These are phyloP conservation scores for Brachionus plicatilis DNA, from an alignment of 1,140 invertebrate genomes.

Conservation along the genomic window DNA sequence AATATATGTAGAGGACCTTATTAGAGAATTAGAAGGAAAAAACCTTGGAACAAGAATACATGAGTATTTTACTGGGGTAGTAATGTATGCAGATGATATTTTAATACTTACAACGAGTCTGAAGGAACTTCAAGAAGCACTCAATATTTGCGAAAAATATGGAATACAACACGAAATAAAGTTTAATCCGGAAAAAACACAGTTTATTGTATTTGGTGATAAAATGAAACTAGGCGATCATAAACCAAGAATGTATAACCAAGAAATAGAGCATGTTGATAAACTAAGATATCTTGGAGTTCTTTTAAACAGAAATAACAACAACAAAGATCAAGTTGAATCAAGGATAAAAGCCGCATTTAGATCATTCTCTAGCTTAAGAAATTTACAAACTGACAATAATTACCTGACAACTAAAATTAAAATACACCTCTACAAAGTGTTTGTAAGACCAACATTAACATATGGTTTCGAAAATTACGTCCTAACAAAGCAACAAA, in stretches of 20 bases:
- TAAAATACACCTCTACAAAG: not conserved
- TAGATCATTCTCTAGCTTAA: too few species aligned
- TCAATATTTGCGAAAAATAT: not conserved
- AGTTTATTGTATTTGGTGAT: not conserved
- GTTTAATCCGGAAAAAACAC: not conserved
- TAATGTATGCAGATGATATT: not conserved
- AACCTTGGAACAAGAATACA: not conserved
- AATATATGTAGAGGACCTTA: not conserved
- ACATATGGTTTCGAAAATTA: not conserved
- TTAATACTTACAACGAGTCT: not conserved
- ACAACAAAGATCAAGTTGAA: not conserved
- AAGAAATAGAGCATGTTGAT: not conserved
- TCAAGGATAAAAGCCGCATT: too few species aligned
- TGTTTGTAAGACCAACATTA: not conserved
- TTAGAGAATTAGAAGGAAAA: not conserved
- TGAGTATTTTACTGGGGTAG: not conserved
- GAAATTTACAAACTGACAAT: not conserved
- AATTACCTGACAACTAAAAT: not conserved
- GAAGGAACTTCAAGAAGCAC: not conserved
- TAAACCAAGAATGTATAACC: not conserved
- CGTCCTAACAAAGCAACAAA: too few species aligned
- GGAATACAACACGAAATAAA: not conserved
- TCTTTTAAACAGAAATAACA: not conserved
- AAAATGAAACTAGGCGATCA: not conserved
- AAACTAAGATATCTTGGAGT: not conserved